A percentile compares a stretch with the other conserved stretches of the same genome.
Evolutionary conservation across 2,113 vertebrate genomes (phyloP).

Genomic region (Pelodiscus sinensis): DNA sequence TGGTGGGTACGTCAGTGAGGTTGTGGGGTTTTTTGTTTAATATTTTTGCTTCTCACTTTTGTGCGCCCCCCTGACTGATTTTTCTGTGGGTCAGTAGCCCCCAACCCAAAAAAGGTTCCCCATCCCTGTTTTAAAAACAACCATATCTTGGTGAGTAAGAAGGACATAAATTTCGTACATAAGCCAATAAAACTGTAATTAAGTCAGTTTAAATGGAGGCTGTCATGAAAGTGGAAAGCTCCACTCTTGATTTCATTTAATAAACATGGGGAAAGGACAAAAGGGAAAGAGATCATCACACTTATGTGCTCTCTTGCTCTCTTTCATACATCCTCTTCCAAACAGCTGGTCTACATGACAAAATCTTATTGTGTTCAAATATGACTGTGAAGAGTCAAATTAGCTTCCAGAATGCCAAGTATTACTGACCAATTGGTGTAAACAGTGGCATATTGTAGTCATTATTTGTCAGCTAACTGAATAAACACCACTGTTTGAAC

Average conservation of each 20-base stretch:
- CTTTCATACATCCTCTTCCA: not conserved
- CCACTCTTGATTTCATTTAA: not conserved
- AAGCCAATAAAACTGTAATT: accelerated
- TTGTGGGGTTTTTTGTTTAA: too few species aligned
- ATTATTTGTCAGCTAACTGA: not conserved
- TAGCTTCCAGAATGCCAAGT: not conserved
- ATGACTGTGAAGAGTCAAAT: not conserved
- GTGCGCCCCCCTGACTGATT: too few species aligned
- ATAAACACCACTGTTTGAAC: not conserved
- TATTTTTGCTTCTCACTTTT: too few species aligned
- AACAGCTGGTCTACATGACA: not conserved
- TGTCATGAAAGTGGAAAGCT: not conserved
- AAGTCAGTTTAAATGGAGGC: not conserved
- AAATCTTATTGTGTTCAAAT: not conserved
- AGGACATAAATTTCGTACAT: not conserved
- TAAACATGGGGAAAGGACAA: not conserved
- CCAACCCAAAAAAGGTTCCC: too few species aligned
- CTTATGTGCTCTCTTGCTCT: not conserved
- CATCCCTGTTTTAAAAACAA: not conserved
- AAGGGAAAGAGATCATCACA: not conserved
- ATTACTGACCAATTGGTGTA: not conserved
- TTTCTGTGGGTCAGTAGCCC: too few species aligned
- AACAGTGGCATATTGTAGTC: not conserved
- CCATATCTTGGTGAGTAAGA: not conserved
- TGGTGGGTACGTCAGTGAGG: too few species aligned